These are phyloP conservation scores for Neomicropteryx cornuta DNA, from an alignment of 1,140 invertebrate genomes.

Conservation along the genomic window DNA sequence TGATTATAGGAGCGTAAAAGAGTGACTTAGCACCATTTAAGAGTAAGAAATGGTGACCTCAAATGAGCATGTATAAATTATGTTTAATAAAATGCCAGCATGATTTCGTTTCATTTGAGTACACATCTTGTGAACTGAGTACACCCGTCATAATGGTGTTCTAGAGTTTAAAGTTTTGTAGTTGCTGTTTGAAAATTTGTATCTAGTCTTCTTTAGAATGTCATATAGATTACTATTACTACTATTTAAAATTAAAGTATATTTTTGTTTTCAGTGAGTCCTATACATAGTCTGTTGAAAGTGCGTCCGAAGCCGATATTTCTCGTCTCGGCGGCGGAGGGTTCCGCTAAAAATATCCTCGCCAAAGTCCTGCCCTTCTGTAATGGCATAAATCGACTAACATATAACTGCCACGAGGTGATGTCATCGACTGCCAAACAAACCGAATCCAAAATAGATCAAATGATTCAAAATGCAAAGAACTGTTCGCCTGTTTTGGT, in stretches of 20 bases:
- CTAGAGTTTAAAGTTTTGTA: not conserved
- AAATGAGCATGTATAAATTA: too few relatives aligned
- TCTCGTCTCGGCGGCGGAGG: slow-evolving; percentile 27
- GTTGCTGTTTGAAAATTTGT: not conserved
- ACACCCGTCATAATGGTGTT: not conserved
- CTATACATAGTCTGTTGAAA: slow-evolving; percentile 23
- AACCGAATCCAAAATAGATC: slow-evolving; percentile 36
- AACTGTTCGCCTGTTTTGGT: slow-evolving; percentile 29
- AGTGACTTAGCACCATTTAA: too few relatives aligned
- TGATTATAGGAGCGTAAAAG: too few relatives aligned
- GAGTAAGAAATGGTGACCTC: too few relatives aligned
- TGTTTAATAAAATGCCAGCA: too few relatives aligned
- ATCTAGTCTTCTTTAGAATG: not conserved
- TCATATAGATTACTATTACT: not conserved
- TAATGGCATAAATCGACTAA: slow-evolving; percentile 29
- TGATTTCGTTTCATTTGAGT: too few relatives aligned
- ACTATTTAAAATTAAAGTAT: not conserved
- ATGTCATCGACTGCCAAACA: slow-evolving; percentile 37
- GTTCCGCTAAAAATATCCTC: slow-evolving; percentile 28
- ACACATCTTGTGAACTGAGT: too few relatives aligned
- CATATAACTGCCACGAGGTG: slow-evolving; percentile 29
- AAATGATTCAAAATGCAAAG: slow-evolving; percentile 33
- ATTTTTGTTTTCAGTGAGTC: slow-evolving; percentile 23
- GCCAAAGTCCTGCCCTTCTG: slow-evolving; percentile 29
- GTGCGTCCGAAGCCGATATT: slow-evolving; percentile 31